Evolutionary conservation across 2,113 vertebrate genomes (phyloP), one percentile per base, ranked within the genome.

Genomic region (Hemibagrus wyckioides): DNA sequence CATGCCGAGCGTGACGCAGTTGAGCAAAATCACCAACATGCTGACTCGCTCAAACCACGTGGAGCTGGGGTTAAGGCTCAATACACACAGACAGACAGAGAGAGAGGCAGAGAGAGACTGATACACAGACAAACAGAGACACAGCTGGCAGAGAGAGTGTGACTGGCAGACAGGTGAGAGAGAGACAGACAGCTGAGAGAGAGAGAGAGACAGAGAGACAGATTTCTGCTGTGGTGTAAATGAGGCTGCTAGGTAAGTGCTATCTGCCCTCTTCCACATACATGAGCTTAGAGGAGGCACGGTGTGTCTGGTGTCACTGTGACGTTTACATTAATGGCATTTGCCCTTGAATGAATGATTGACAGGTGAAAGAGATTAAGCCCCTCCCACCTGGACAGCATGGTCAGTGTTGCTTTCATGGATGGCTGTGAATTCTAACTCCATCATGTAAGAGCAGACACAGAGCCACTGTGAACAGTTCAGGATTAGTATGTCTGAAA

Each of bases 1-100:
- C 98, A 99, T 99, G 83, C 98, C 98, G 14, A 99, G 94, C 71
- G 98, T 99, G 93, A 99, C 97, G 10, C 98, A 99, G 94, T 99
- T 99, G 89, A 99, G 95, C 92, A 99, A 94, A 93, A 99, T 99
- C 89, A 98, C 98, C 95, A 99, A 91, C 96, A 99, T 99, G 94
- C 98, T 99, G 86, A 99, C 67, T 0, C 97, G 97, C 93, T 99
- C 98, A 25, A 99, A 99, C 98, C 98, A 99, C 9, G 97, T 99
- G 93, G 21, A 71, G 3, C 4, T 13, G 39, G 41, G 6, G 96
- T 99, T 96, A 99, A 99, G 97, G 96, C 87, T 80, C 75, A 89
- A 48, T 86, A 82, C 57, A 63, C 6, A 50, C 36, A 65, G 10
- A 48, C 73, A 48, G 1, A 76, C 39, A 76, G 6, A 48, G 4